Base-by-base conservation (phyloP, 2,113 vertebrate genomes). In the Machaerirhynchus nigripectus region DNA sequence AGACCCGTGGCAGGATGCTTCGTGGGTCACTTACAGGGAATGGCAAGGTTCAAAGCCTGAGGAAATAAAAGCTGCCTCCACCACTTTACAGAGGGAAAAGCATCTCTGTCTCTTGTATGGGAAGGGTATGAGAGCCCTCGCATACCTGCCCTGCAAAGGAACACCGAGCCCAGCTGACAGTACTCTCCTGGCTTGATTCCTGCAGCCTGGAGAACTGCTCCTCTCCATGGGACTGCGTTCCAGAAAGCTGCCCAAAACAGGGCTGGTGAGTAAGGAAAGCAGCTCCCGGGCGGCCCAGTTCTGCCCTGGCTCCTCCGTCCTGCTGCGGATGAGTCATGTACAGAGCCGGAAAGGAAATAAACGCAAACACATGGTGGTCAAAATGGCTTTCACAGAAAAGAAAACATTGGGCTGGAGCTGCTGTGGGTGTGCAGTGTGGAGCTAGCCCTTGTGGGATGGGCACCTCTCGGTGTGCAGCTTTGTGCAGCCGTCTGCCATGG, bases 341-440 rank as follows among this genome's bases (percentile, higher is more conserved):
- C 1, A 6, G 76, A 92, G 83, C 80, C 40, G 49, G 90, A 95
- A 95, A 93, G 80, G 90, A 92, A 84, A 96, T 93, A 96, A 96
- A 96, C 89, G 95, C 93, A 94, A 97, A 96, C 92, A 94, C 68
- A 78, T 90, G 95, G 95, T 76, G 93, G 68, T 44, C 82, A 93
- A 90, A 96, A 95, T 84, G 90, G 73, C 52, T 87, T 90, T 92
- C 85, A 90, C 92, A 92, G 92, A 56, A 93, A 94, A 90, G 75
- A 88, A 96, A 96, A 95, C 80, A 81, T 4, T 23, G 50, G 76
- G n/a, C 69, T 93, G 60, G 76, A 87, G 85, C 90, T 86, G 95
- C 77, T 61, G 56, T 61, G 81, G 47, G 52, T 84, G 76, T 42
- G 79, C 82, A 90, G 86, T 57, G n/a, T 0, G 1, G 78, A 87